Evolutionary conservation across 1,140 invertebrate genomes (phyloP), one percentile per base, ranked within the genome.

Genomic region (Cydia pomonella): DNA sequence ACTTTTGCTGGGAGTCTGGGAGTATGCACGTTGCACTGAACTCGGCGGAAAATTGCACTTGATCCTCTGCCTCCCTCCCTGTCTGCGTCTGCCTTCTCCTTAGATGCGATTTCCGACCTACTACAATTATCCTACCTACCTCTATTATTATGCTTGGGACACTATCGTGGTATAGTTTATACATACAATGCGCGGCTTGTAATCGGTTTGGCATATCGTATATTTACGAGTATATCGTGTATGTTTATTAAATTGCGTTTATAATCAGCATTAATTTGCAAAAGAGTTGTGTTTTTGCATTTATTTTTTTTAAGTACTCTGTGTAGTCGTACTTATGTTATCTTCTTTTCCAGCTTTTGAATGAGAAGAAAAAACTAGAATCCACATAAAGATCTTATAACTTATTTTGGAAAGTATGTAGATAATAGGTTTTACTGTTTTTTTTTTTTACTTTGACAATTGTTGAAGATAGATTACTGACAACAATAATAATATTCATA

Each of bases 41-140:
- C 77, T 75, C 78, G 21, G 83, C 82, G 84, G 82, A 84, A 90
- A 90, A 92, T 89, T 90, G 84, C 87, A 85, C 87, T 89, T 86
- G 78, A 88, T 84, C 84, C 85, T 72, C 18, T 44, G 38, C 41
- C 71, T 72, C 33, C 33, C 69, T 75, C 73, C 64, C 80, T 78
- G 73, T 77, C 82, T 78, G 74, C 76, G 53, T 59, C 53, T 63
- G 53, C 73, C 73, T 62, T 50, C 80, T 66, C 78, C 29, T 72
- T 72, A 33, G 25, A 78, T 82, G 74, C 74, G 76, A 80, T 81
- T 76, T 78, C 75, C 77, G 75, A 76, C 74, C 76, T 80, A 78
- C 62, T 47, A 78, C 69, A 75, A 80, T 73, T 74, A 76, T 44
- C 53, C n/a, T 74, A 18, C 29, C 38, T 73, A 73, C 38, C 27